phyloP scores from a whole-genome alignment of 1,140 invertebrate genomes.

The Oryctes rhinoceros region DNA sequence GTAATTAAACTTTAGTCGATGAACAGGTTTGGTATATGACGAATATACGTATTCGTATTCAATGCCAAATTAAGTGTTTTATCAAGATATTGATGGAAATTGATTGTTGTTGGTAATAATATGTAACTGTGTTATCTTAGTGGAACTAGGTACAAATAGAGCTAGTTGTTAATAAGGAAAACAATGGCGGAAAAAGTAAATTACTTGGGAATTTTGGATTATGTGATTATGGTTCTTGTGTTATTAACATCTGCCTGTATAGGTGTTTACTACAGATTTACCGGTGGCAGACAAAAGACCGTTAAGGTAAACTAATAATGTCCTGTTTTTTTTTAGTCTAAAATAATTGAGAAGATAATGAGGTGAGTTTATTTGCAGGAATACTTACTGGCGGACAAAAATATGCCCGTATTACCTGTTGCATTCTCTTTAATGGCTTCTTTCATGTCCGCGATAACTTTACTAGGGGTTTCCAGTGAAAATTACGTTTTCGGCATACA shows the following conservation, averaged over 20 bases:
- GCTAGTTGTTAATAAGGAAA: too few species aligned
- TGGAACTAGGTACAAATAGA: too few species aligned
- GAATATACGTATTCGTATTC: too few species aligned
- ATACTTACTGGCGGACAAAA: constrained; percentile 81
- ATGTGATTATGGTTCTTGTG: constrained; percentile 70
- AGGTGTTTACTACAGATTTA: constrained; percentile 84
- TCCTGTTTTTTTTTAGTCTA: background rate
- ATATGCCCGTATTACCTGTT: constrained; percentile 81
- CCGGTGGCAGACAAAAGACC: constrained; percentile 86
- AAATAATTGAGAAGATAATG: too few species aligned
- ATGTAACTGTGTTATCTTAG: too few species aligned
- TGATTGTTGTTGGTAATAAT: too few species aligned
- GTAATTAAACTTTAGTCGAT: too few species aligned
- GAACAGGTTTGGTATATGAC: too few species aligned
- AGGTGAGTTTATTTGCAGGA: constrained; percentile 66
- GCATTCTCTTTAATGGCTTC: constrained; percentile 90
- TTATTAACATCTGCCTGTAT: constrained; percentile 73
- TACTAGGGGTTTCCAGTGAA: constrained; percentile 89
- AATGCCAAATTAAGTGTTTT: too few species aligned
- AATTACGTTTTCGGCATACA: constrained; percentile 86
- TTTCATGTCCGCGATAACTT: constrained; percentile 93
- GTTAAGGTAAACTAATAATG: constrained; percentile 67
- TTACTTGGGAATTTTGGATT: constrained; percentile 66
- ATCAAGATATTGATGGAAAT: too few species aligned
- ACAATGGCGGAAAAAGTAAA: constrained; percentile 41